Conservation (phyloP, 2,888 invertebrate genomes). For the Alloplasta piceator region DNA sequence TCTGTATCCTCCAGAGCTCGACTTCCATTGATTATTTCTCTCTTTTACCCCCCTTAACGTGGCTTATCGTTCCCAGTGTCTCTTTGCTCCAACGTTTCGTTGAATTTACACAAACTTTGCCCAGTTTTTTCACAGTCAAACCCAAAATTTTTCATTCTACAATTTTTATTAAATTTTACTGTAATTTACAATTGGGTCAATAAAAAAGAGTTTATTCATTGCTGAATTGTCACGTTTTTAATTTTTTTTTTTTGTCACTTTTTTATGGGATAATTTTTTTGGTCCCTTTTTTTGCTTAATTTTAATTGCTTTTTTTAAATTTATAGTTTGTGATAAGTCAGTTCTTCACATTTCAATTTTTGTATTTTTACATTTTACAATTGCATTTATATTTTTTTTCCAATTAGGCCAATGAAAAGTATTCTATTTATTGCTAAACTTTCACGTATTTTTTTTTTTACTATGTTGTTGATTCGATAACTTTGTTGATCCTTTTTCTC, state of each 20-base stretch:
- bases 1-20: background rate
- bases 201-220: background rate
- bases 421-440: too few relatives aligned
- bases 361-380: background rate
- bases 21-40: conserved; percentile 28
- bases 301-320: background rate
- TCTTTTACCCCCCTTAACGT: background rate
- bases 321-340: background rate
- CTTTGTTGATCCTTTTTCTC: too few relatives aligned
- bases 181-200: background rate
- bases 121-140: background rate
- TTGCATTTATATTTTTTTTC: background rate
- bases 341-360: background rate
- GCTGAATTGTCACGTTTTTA: too few relatives aligned
- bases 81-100: background rate
- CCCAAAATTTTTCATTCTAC: background rate
- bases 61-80: background rate
- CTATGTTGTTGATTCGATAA: too few relatives aligned
- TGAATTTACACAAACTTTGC: conserved; percentile 1
- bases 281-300: background rate
- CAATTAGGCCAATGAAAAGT: too few relatives aligned
- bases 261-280: background rate
- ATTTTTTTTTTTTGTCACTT: background rate
- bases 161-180: too few relatives aligned
- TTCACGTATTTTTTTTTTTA: too few relatives aligned